Percentiles rank a stretch among this genome's conserved stretches.
Evolutionary conservation across 2,888 invertebrate genomes (phyloP).

Genomic region (Cylloceria caligata): DNA sequence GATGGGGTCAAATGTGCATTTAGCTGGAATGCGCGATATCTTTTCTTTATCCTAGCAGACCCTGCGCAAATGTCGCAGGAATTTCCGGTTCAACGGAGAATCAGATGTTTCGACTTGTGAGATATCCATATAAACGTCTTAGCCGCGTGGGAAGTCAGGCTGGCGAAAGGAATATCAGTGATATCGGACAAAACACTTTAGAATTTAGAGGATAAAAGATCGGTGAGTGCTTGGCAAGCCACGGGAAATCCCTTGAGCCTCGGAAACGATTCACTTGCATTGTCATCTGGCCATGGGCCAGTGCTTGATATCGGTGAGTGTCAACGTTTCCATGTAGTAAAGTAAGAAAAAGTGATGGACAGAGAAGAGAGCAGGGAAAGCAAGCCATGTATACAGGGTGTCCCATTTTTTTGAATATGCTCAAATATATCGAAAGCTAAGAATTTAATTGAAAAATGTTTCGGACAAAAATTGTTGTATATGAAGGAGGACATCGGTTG

Average conservation of each 20-base stretch:
- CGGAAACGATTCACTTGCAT: slow-evolving; percentile 63
- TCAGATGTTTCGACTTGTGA: no score
- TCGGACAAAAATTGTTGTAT: no score
- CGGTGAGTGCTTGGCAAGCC: slow-evolving; percentile 37
- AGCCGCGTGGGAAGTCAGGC: background rate
- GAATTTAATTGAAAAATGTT: no score
- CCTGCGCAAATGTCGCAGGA: no score
- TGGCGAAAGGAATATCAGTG: slow-evolving; percentile 15
- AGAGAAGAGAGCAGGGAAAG: background rate
- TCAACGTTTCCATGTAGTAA: slow-evolving; percentile 25
- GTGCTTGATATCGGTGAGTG: slow-evolving; percentile 30
- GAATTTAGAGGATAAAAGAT: slow-evolving; percentile 48
- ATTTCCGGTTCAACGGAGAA: no score
- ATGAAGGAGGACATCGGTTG: no score
- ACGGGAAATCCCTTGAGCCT: slow-evolving; percentile 56
- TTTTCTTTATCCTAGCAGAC: no score
- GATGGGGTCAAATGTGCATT: no score
- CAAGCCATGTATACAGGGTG: no score
- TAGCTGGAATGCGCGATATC: no score
- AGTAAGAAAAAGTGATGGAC: background rate
- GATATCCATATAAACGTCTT: background rate
- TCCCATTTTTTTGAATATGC: no score
- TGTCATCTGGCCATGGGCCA: slow-evolving; percentile 65
- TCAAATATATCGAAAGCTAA: no score
- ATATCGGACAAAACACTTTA: slow-evolving; percentile 45